Evolutionary conservation across 1,140 invertebrate species (phyloP), one percentile per base, ranked within the genome.

Genomic region (Leptopilina clavipes): DNA sequence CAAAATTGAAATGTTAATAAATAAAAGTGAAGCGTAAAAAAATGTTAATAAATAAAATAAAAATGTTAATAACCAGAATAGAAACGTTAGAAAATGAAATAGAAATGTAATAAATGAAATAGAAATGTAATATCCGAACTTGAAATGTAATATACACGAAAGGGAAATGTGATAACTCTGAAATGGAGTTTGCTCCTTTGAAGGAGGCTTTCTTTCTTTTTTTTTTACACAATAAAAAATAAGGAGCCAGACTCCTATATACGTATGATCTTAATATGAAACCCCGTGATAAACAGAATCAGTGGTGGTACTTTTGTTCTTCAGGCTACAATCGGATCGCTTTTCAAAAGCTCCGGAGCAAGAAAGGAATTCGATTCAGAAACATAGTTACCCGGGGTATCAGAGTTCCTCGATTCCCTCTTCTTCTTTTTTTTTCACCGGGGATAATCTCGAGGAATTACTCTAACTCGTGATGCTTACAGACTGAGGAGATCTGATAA

Each of bases 371-470:
- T 65, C 59, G 59, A 65, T 65, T 65, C 59, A 65, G 59, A 65
- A 65, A 65, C 59, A 31, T 65, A 65, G 59, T 65, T 65, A 37
- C 59, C 59, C 59, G 59, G 25, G 25, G 59, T 65, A 65, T 65
- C 59, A 65, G 59, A 65, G 65, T 76, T 75, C 75, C 73, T 65
- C 70, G 72, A 72, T 74, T 72, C 72, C 40, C 73, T 71, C 56
- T 78, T 78, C 9, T 40, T 40, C 9, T 40, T 40, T 40, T 40
- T 9, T 40, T 6, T 40, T 31, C 5, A 5, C 25, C 65, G 37
- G n/a, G 54, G 72, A 54, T 65, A 72, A 79, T 79, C 72, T 70
- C 25, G 72, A 74, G 71, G 73, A 79, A 76, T 76, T 76, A 74
- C 43, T 79, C 74, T 52, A 70, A 17, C 48, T 70, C 70, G 43